Conservation (phyloP, 2,113 vertebrate genomes). For the Indicator indicator region DNA sequence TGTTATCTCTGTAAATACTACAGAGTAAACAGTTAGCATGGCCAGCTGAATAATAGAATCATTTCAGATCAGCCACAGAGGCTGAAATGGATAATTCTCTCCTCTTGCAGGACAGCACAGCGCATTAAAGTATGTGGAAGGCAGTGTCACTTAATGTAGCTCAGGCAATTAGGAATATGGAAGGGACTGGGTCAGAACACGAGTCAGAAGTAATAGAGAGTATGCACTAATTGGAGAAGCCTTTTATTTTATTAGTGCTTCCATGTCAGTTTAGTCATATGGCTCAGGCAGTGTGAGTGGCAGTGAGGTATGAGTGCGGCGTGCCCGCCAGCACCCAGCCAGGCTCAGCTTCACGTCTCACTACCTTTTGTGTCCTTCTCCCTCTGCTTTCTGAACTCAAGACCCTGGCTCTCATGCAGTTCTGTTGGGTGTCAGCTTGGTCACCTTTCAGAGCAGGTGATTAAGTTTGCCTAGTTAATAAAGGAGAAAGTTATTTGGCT, state of each 20-base stretch:
- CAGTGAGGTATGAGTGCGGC: constrained; percentile 12
- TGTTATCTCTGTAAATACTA: not conserved
- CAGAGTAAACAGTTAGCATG: not conserved
- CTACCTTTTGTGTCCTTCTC: not conserved
- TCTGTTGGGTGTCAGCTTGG: not conserved
- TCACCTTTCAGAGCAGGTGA: not conserved
- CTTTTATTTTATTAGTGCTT: constrained; percentile 74
- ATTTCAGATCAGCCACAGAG: constrained; percentile 45
- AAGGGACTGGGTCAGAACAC: constrained; percentile 69
- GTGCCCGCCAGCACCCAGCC: not conserved
- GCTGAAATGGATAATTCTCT: not conserved
- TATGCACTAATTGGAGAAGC: constrained; percentile 66
- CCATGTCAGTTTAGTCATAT: constrained; percentile 74
- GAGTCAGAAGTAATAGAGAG: constrained; percentile 73
- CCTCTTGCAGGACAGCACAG: not conserved
- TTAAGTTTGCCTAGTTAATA: not conserved
- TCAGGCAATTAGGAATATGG: constrained; percentile 62
- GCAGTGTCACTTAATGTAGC: constrained; percentile 46
- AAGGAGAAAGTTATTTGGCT: not conserved
- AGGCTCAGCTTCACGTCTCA: not conserved
- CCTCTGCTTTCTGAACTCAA: not conserved
- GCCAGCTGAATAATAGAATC: constrained; percentile 47
- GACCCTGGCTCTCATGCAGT: fast-evolving
- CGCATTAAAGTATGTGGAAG: not conserved
- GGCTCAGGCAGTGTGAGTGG: constrained; percentile 5